These are phyloP conservation scores for Sinocyclocheilus grahami DNA, from an alignment of 2,113 vertebrate species.

Conservation along the genomic window DNA sequence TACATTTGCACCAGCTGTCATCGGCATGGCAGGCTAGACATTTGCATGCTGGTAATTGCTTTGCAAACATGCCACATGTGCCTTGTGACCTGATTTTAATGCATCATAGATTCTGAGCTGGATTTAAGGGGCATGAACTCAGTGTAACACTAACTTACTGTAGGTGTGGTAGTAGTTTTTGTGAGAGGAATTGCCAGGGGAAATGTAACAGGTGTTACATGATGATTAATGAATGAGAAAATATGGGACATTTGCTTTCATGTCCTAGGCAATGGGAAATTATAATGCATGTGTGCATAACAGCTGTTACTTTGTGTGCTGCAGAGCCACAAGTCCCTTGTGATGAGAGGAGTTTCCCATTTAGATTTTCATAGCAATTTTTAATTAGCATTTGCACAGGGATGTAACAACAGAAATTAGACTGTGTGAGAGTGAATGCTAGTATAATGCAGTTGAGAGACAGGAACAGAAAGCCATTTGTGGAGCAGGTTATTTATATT, in stretches of 20 bases:
- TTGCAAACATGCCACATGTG: too few relatives aligned
- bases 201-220: not conserved
- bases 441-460: not conserved
- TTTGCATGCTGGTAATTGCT: too few relatives aligned
- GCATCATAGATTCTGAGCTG: too few relatives aligned
- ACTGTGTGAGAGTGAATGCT: not conserved
- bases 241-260: constrained; percentile 35
- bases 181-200: too few relatives aligned
- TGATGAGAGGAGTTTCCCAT: not conserved
- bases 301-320: constrained; percentile 23
- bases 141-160: too few relatives aligned
- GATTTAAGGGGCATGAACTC: too few relatives aligned
- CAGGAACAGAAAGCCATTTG: not conserved
- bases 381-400: constrained; percentile 9
- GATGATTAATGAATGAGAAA: constrained; percentile 62
- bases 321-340: not conserved
- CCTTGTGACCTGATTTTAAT: too few relatives aligned
- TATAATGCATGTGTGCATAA: not conserved
- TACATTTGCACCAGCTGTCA: too few relatives aligned
- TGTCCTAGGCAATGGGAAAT: constrained; percentile 10
- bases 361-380: constrained; percentile 2
- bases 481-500: not conserved
- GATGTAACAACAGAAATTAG: not conserved
- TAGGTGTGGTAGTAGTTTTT: too few relatives aligned
- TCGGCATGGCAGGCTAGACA: too few relatives aligned